A percentile compares a stretch with the other conserved stretches of the same genome.
Evolutionary conservation across 2,113 vertebrate genomes (phyloP).

Genomic region (Oncorhynchus mykiss): DNA sequence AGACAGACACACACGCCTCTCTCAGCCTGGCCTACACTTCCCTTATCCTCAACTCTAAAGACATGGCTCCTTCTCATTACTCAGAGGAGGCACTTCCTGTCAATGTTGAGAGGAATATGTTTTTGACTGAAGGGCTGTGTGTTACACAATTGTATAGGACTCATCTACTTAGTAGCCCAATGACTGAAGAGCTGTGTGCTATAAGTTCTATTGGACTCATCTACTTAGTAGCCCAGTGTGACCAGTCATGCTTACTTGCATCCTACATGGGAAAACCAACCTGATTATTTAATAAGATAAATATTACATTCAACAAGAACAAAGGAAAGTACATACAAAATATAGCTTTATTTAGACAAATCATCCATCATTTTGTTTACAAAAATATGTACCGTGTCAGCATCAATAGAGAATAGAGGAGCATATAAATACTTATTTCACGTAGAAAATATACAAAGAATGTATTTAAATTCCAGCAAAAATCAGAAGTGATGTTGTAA

Average conservation of each 20-base stretch:
- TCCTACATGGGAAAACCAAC: background rate
- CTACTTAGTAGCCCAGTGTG: background rate
- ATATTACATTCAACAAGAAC: background rate
- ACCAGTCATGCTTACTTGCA: background rate
- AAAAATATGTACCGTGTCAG: background rate
- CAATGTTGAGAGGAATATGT: background rate
- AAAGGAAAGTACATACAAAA: background rate
- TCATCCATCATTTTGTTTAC: background rate
- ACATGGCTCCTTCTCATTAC: background rate
- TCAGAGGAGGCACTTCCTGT: background rate
- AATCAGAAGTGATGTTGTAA: no score
- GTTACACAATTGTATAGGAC: background rate
- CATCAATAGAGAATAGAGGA: no score
- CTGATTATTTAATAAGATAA: background rate
- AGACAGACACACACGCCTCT: conserved; percentile 12
- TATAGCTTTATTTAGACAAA: conserved; percentile 1
- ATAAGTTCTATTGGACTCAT: background rate
- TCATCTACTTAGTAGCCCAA: background rate
- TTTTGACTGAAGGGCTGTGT: background rate
- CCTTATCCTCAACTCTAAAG: background rate
- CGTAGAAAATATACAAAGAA: background rate
- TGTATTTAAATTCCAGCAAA: no score
- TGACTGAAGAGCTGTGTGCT: background rate
- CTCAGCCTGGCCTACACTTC: conserved; percentile 5
- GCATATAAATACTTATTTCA: background rate